phyloP scores from a whole-genome alignment of 2,113 vertebrate genomes.

The Ovis aries region ARS-UI_Ramb_v3.0 NC_056059.1:101639001-101639500 shows the following conservation, averaged over 20 bases:
- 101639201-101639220: background rate
- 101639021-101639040: background rate
- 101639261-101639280: background rate
- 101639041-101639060: background rate
- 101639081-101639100: background rate
- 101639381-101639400: background rate
- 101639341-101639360: background rate
- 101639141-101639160: background rate
- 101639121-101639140: background rate
- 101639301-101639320: background rate
- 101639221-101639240: background rate
- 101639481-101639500: background rate
- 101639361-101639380: background rate
- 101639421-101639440: background rate
- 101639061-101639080: background rate
- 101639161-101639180: background rate
- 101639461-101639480: background rate
- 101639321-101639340: background rate
- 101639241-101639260: background rate
- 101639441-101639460: background rate
- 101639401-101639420: background rate
- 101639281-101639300: background rate
- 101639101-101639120: background rate
- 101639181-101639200: background rate
- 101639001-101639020: background rate